Percentiles rank a stretch among this genome's conserved stretches.
These are phyloP conservation scores for Platycercus adscitus DNA, from an alignment of 2,113 vertebrate species.

Conservation along the genomic window DNA sequence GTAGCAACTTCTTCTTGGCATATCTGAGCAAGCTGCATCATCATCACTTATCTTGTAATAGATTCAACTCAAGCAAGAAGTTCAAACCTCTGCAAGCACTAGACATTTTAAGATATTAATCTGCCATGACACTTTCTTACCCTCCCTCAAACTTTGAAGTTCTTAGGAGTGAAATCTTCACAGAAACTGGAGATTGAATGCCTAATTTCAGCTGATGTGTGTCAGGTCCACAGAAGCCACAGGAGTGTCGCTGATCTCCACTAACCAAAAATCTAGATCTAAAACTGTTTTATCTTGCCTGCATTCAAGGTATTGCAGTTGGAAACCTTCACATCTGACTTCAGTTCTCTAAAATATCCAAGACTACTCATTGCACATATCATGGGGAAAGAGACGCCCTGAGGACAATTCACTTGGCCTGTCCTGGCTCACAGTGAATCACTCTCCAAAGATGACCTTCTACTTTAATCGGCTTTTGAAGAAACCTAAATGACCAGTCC, in stretches of 20 bases:
- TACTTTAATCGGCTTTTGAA: not conserved
- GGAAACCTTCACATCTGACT: not conserved
- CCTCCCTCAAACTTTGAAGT: not conserved
- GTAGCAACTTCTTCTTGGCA: not conserved
- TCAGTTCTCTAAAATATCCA: not conserved
- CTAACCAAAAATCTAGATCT: not conserved
- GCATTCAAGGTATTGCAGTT: not conserved
- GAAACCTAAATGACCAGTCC: not conserved
- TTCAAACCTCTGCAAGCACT: not conserved
- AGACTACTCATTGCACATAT: not conserved
- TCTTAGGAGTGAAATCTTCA: not conserved
- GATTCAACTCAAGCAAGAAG: not conserved
- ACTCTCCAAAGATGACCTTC: not conserved
- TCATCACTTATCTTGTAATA: not conserved
- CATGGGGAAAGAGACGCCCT: not conserved
- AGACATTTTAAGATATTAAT: not conserved
- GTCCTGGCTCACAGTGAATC: not conserved
- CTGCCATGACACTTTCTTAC: not conserved
- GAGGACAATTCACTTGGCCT: not conserved
- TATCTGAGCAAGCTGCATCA: not conserved
- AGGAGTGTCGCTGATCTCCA: accelerated
- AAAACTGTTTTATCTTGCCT: not conserved
- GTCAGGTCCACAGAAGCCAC: not conserved
- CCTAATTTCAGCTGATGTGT: not conserved
- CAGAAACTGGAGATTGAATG: not conserved